Base-by-base conservation (phyloP, 2,888 invertebrate species). In the Agrotis puta region DNA sequence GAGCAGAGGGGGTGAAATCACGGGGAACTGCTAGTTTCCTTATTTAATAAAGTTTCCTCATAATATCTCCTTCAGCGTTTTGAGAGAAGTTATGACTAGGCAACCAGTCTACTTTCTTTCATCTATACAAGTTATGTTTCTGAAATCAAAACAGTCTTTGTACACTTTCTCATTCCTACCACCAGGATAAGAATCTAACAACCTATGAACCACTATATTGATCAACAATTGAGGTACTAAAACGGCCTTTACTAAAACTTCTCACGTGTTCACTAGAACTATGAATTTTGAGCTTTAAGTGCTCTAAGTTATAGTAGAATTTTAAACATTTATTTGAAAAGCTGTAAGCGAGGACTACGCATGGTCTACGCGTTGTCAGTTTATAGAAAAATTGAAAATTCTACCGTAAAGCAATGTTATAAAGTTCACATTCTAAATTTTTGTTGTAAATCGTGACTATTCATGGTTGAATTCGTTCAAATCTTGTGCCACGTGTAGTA, bases 401-500 rank as follows among this genome's bases (percentile, higher is more conserved):
- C 39, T 39, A 39, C 39, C 39, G 39, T 39, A 39, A 39, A 39
- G 9, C 39, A 39, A 39, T 11, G 39, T 39, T 39, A 39, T 39
- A 39, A 39, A 39, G 11, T 39, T 39, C 39, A 39, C 2, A 39
- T 39, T 39, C 39, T 39, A 39, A 39, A 11, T 39, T 39, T 33
- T 33, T 33, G 0, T 1, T 9, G 9, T 33, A 33, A 33, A 39
- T n/a, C n/a, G 33, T 20, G n/a, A 0, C 18, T 47, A 66, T 66
- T 61, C 78, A 77, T 53, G 82, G 51, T 67, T 71, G 47, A 57
- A 64, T 79, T 51, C 39, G 39, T 39, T 39, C 78, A 14, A 33
- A 33, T 65, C 65, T 62, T 51, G 70, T 53, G 77, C 45, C 77
- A 71, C 81, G 82, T 81, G 78, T 58, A 27, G 11, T 48, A 39